Evolutionary conservation across 2,888 invertebrate genomes (phyloP), one percentile per base, ranked within the genome.

Genomic region (Bombyx huttoni): DNA sequence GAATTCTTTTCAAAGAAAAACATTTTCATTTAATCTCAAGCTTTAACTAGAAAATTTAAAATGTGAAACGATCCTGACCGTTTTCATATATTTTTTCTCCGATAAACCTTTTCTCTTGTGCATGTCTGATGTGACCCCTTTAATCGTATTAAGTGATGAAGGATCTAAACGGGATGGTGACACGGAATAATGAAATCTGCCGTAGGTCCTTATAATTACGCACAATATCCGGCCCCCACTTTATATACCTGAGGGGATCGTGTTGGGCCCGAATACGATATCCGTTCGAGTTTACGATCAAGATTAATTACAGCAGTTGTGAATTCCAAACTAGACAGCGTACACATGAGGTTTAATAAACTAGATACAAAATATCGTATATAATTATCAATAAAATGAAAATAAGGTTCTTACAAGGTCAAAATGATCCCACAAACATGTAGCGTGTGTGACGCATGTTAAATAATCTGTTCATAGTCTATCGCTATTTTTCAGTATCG

Each of bases 161-260:
- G 73, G 72, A 70, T 70, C 68, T 68, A 65, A 74, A 68, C 65
- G 68, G 68, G 67, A 69, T 72, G 75, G 65, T 68, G 73, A 75
- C 70, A 73, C 63, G 73, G 71, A 70, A 75, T 77, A 79, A 80
- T 80, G 73, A 78, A 78, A 77, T 80, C 70, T 73, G 68, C 71
- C 70, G 59, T 61, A 63, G 67, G 61, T 65, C 67, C 69, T 71
- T 65, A 72, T 80, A 76, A 81, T 81, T 78, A 77, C 69, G 65
- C 67, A 75, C 77, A 76, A 77, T 75, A 67, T 65, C 58, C 56
- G 65, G 65, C 67, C 71, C 66, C 59, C 63, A 61, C 66, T 62
- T 55, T 58, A 57, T 57, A 56, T 56, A 58, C 58, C 54, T 54
- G 58, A 52, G 56, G 54, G 56, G 47, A 51, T 49, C 49, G 34